Percentiles rank a stretch among this genome's conserved stretches.
phyloP scores from a whole-genome alignment of 2,888 invertebrate species.

The Argynnis bischoffii region DNA sequence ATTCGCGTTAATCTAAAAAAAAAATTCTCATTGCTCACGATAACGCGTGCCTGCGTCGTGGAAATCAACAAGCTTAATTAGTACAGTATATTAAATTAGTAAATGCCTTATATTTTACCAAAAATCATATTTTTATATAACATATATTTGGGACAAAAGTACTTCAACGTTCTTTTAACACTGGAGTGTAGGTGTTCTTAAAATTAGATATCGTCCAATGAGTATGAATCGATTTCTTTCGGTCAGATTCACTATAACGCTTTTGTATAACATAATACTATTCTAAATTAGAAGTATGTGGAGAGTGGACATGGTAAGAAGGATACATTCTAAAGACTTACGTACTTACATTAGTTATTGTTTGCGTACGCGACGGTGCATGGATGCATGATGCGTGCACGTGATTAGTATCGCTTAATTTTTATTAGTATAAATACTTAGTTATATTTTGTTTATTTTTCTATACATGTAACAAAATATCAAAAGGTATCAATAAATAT shows the following conservation, averaged over 20 bases:
- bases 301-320: conserved; percentile 6
- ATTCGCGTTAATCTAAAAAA: too few species aligned
- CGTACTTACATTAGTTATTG: conserved; percentile 10
- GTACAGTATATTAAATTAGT: too few species aligned
- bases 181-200: not conserved
- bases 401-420: not conserved
- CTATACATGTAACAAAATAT: too few species aligned
- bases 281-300: not conserved
- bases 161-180: not conserved
- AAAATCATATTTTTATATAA: too few species aligned
- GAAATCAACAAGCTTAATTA: too few species aligned
- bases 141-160: too few species aligned
- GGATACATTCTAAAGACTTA: not conserved
- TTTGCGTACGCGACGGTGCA: conserved; percentile 21
- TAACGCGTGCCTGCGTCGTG: too few species aligned
- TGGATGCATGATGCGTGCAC: conserved; percentile 18
- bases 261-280: conserved; percentile 2
- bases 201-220: conserved; percentile 27
- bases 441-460: too few species aligned
- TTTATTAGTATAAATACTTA: not conserved
- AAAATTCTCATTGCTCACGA: too few species aligned
- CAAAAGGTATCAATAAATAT: too few species aligned
- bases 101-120: too few species aligned
- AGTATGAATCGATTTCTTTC: conserved; percentile 29
- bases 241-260: conserved; percentile 36